Evolutionary conservation across 2,113 vertebrate species (phyloP), one percentile per base, ranked within the genome.

Genomic region (Syrrhaptes paradoxus): DNA sequence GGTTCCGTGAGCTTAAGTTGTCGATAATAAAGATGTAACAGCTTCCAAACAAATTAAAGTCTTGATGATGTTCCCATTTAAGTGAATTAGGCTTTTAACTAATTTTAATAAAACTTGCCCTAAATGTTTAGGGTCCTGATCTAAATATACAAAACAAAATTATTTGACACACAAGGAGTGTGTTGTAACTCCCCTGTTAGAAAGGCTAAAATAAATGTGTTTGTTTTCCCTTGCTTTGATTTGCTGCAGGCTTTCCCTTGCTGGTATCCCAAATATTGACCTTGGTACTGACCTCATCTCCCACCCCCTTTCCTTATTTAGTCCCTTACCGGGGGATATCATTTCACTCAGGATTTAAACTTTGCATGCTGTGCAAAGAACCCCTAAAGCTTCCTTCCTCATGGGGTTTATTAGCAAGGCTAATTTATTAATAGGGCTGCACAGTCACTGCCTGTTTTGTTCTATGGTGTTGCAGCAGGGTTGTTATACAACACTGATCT

Each of bases 11-110:
- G 88, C 61, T 75, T 90, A 93, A 90, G 92, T 87, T 81, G 80
- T 94, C 80, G 81, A 58, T 93, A 95, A 90, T 95, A 92, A 92
- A 97, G 76, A 90, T 81, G 65, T 92, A 93, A 77, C 65, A 67
- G 76, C 90, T 96, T 95, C 83, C 65, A 81, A 86, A 45, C 59
- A 90, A 81, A 80, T 95, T 92, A 67, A 92, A 93, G 38, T 67
- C 80, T 74, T 81, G 55, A 94, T 86, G 68, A 78, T 90, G 84
- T 77, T 95, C 65, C 61, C 73, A 85, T 92, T 96, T 83, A 89
- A 86, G 29, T 89, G 61, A 87, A 65, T 90, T 90, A 92, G 26
- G 28, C 73, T 71, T 95, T 93, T 3, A 0, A 84, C 76, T 89
- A 52, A 87, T 89, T 95, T 90, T 93, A 87, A 90, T 95, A 86